phyloP scores from a whole-genome alignment of 1,140 invertebrate species.

The Musca vetustissima region DNA sequence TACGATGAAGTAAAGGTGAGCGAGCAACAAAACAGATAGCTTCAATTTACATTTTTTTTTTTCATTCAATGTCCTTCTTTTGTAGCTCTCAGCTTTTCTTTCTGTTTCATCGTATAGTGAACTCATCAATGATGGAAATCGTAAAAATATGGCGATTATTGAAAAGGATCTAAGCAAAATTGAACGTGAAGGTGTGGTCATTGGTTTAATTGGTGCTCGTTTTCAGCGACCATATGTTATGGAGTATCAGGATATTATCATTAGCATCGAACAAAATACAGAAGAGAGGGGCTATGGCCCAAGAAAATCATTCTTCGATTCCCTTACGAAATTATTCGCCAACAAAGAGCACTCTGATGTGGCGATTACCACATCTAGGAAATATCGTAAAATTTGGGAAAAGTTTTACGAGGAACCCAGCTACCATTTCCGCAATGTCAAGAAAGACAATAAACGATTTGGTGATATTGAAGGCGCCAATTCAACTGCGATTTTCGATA shows the following conservation, averaged over 20 bases:
- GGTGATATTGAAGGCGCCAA: neutral
- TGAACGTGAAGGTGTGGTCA: slow-evolving; percentile 43
- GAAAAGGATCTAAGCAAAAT: slow-evolving; percentile 31
- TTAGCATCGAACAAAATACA: slow-evolving; percentile 59
- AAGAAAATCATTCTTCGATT: slow-evolving; percentile 31
- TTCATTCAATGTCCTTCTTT: too few species aligned
- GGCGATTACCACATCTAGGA: neutral
- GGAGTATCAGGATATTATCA: slow-evolving; percentile 63
- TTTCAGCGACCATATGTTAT: slow-evolving; percentile 58
- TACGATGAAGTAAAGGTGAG: slow-evolving; percentile 47
- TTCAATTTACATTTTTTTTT: too few species aligned
- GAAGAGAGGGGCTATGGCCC: slow-evolving; percentile 56
- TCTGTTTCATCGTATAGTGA: slow-evolving; percentile 63
- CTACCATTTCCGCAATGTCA: slow-evolving; percentile 6
- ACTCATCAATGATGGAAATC: slow-evolving; percentile 66
- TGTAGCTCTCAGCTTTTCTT: slow-evolving; percentile 61
- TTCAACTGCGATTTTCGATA: slow-evolving; percentile 27
- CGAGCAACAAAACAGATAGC: too few species aligned
- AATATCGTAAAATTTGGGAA: slow-evolving; percentile 25
- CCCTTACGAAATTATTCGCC: too few species aligned
- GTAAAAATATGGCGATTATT: slow-evolving; percentile 61
- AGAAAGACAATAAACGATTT: slow-evolving; percentile 33
- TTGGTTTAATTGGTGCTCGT: slow-evolving; percentile 58
- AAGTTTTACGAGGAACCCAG: slow-evolving; percentile 24
- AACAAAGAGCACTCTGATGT: too few species aligned